phyloP scores from a whole-genome alignment of 2,888 invertebrate species.

The Microdon myrmicae region DNA sequence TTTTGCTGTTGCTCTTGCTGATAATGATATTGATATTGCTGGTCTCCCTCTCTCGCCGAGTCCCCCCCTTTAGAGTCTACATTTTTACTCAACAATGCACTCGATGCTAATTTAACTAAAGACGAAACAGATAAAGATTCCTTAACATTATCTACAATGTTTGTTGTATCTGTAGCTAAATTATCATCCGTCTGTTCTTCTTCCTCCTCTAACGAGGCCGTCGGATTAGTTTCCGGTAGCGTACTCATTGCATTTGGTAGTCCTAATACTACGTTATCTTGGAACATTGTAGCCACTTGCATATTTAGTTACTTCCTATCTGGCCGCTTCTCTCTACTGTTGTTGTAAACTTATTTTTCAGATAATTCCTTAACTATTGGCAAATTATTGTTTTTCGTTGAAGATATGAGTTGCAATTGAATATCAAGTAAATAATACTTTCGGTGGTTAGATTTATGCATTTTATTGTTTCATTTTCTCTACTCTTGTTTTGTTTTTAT shows the following conservation, averaged over 20 bases:
- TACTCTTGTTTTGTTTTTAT: neutral
- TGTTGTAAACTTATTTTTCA: neutral
- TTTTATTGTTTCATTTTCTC: conserved; percentile 1
- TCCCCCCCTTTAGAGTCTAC: conserved; percentile 4
- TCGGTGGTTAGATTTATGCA: conserved; percentile 11
- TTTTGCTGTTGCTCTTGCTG: conserved; percentile 27
- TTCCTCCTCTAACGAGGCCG: conserved; percentile 20
- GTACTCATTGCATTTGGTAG: conserved; percentile 14
- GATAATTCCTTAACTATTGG: neutral
- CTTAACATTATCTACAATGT: neutral
- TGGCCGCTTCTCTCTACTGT: neutral
- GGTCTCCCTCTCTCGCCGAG: neutral
- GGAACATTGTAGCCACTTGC: conserved; percentile 48
- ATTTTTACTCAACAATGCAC: conserved; percentile 12
- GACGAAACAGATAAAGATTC: conserved; percentile 22
- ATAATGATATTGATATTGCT: too few relatives aligned
- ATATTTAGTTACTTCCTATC: conserved; percentile 16
- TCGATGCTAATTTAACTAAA: conserved; percentile 31
- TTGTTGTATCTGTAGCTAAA: conserved; percentile 11
- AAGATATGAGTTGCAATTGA: conserved; percentile 1
- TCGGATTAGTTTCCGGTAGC: conserved; percentile 16
- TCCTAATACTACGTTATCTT: conserved; percentile 37
- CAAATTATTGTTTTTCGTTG: neutral
- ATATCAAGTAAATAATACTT: conserved; percentile 3
- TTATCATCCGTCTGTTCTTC: conserved; percentile 20